A percentile compares a stretch with the other conserved stretches of the same genome.
phyloP scores from a whole-genome alignment of 2,113 vertebrate genomes.

The Salvelinus namaycush region DNA sequence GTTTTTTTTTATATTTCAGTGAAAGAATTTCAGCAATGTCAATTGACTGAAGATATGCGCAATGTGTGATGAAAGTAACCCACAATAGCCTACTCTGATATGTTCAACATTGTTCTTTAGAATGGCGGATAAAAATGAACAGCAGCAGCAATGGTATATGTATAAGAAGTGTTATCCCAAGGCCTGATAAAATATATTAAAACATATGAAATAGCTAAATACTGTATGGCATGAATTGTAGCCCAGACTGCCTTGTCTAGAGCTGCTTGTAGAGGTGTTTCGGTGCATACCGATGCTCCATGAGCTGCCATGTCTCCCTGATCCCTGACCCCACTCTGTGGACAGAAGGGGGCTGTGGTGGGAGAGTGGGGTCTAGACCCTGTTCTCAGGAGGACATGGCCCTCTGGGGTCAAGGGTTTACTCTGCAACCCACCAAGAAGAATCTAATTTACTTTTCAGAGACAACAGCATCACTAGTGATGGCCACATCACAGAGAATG shows the following conservation, averaged over 20 bases:
- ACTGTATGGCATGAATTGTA: not conserved
- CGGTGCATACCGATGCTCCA: not conserved
- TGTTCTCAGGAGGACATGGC: constrained; percentile 17
- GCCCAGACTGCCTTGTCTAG: not conserved
- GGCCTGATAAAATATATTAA: too few relatives aligned
- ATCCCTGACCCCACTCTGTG: not conserved
- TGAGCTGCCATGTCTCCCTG: constrained; percentile 19
- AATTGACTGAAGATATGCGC: not conserved
- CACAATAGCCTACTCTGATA: too few relatives aligned
- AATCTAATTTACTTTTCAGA: too few relatives aligned
- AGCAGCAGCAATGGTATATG: too few relatives aligned
- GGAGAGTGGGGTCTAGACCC: not conserved
- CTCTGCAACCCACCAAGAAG: not conserved
- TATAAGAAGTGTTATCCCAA: too few relatives aligned
- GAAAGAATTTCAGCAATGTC: not conserved
- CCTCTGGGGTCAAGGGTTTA: constrained; percentile 35
- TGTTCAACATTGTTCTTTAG: too few relatives aligned
- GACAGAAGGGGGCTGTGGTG: constrained; percentile 6
- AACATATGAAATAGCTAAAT: not conserved
- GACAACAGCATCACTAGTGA: too few relatives aligned
- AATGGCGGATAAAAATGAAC: too few relatives aligned
- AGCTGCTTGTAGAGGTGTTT: constrained; percentile 3
- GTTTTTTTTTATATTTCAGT: constrained; percentile 20
- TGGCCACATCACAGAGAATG: too few relatives aligned
- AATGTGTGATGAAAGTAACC: too few relatives aligned